Evolutionary conservation across 2,888 invertebrate genomes (phyloP).

Genomic region (Sceliomorpha sp.): DNA sequence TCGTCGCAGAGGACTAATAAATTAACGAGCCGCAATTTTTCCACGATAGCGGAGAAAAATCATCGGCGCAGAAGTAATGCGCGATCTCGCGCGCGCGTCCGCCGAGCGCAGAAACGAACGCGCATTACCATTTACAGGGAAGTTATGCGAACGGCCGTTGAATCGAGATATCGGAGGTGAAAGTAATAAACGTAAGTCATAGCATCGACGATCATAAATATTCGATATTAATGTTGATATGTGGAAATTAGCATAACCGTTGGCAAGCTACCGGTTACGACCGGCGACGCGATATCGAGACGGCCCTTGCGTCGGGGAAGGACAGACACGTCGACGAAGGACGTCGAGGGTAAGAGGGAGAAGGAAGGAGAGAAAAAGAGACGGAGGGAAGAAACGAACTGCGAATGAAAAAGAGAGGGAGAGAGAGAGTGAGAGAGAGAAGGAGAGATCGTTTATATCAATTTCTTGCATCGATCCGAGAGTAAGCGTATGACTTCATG

Average conservation of each 20-base stretch:
- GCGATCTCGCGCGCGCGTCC: slow-evolving; percentile 40
- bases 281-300: slow-evolving; percentile 15
- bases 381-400: slow-evolving; percentile 18
- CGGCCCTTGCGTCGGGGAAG: slow-evolving; percentile 29
- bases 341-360: slow-evolving; percentile 6
- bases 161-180: slow-evolving; percentile 74
- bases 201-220: slow-evolving; percentile 77
- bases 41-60: too few species aligned
- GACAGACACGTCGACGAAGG: slow-evolving; percentile 33
- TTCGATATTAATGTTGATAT: slow-evolving; percentile 78
- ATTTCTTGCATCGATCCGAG: slow-evolving; percentile 66
- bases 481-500: slow-evolving; percentile 66
- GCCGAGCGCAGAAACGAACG: slow-evolving; percentile 44
- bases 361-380: slow-evolving; percentile 31
- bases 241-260: slow-evolving; percentile 77
- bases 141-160: slow-evolving; percentile 61
- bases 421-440: slow-evolving; percentile 29
- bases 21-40: too few species aligned
- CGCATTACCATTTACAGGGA: slow-evolving; percentile 58
- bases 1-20: too few species aligned
- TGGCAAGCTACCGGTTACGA: slow-evolving; percentile 59
- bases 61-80: too few species aligned
- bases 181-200: slow-evolving; percentile 79
- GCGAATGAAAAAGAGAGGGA: slow-evolving; percentile 17
- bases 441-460: slow-evolving; percentile 62